phyloP scores from a whole-genome alignment of 2,888 invertebrate species.

The Apomyelois bistriatella region DNA sequence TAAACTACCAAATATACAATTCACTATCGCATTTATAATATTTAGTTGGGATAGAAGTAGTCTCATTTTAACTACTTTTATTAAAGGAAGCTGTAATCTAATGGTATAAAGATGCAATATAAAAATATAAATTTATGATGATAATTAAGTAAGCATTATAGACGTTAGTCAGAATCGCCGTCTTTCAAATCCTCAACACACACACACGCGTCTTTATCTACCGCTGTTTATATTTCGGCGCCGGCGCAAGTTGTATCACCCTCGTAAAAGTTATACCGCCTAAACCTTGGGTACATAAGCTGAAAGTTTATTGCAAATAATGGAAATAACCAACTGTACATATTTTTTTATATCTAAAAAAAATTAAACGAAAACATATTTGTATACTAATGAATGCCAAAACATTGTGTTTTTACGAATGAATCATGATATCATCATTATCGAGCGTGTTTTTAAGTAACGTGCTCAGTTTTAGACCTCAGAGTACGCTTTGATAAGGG shows the following conservation, averaged over 20 bases:
- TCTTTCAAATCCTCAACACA: background rate
- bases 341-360: background rate
- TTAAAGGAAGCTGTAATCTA: too few species aligned
- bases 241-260: constrained; percentile 12
- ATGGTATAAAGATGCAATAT: background rate
- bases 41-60: too few species aligned
- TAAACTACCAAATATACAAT: too few species aligned
- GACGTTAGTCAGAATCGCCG: background rate
- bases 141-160: background rate
- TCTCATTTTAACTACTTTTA: too few species aligned
- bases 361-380: too few species aligned
- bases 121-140: background rate
- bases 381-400: too few species aligned
- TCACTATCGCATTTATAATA: too few species aligned
- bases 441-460: too few species aligned
- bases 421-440: too few species aligned
- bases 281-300: constrained; percentile 29
- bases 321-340: constrained; percentile 44
- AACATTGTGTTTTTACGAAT: too few species aligned
- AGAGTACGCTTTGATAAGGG: too few species aligned
- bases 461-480: too few species aligned
- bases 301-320: constrained; percentile 32
- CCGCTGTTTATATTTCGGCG: constrained; percentile 8
- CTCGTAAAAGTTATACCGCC: constrained; percentile 20
- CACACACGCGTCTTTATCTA: background rate